Base-by-base conservation (phyloP, 2,113 vertebrate species). In the Cyanocitta stelleri region DNA sequence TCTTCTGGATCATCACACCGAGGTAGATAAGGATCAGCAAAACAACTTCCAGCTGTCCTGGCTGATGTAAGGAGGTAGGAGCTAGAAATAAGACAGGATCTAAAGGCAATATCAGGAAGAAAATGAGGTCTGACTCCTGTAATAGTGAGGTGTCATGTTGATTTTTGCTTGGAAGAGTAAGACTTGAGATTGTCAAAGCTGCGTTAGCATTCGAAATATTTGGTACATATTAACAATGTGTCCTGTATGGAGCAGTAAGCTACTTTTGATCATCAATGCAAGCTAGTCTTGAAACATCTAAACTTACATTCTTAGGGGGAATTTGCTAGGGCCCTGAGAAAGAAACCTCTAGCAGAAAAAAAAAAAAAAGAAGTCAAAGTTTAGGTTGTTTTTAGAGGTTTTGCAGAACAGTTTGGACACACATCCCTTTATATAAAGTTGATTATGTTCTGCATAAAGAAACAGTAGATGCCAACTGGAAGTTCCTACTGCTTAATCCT, bases 341-440 rank as follows among this genome's bases (percentile, higher is more conserved):
- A 35, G 27, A 21, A 63, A 30, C 12, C 21, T 18, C 13, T 58
- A 24, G 17, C 9, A n/a, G 23, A 6, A 32, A 39, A 26, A 79
- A 52, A 59, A 41, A 41, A 37, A 37, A 37, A 37, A 37, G n/a
- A 41, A 41, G 39, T 41, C 39, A 41, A 43, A n/a, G 10, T 18
- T 61, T 44, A 27, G 21, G 11, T 7, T 58, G 13, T 13, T 82
- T 59, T 85, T 44, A 30, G 23, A 43, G 32, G 13, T 33, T 78
- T 59, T 63, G 29, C 17, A 26, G 43, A 78, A 56, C 8, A 35
- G 9, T 48, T 51, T 6, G 37, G 44, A 11, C 15, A 13, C 1
- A 1, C 2, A 33, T 32, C 6, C 2, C 1, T 56, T 69, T 74
- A 9, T 2, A 2, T 48, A 0, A 78, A 75, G 5, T 43, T n/a